phyloP scores from a whole-genome alignment of 2,113 vertebrate genomes.

The Globicephala melas region DNA sequence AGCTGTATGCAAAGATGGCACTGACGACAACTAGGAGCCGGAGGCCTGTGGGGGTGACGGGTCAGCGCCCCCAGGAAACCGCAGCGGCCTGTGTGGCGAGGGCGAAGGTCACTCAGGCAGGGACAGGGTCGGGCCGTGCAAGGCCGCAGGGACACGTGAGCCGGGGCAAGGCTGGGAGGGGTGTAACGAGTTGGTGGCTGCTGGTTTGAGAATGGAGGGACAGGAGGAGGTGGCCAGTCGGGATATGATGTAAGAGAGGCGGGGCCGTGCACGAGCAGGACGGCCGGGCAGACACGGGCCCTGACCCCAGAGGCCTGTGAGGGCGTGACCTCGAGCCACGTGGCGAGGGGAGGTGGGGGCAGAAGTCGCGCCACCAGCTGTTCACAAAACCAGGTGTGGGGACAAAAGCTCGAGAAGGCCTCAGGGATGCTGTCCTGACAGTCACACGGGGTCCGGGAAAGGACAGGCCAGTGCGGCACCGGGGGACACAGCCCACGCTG shows the following conservation, averaged over 20 bases:
- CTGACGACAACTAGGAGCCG: background rate
- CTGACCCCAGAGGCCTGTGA: background rate
- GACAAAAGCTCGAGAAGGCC: rapidly evolving
- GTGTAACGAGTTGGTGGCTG: background rate
- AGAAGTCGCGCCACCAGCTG: rapidly evolving
- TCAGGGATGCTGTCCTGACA: rapidly evolving
- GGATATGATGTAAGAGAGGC: too few relatives aligned
- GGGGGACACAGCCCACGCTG: rapidly evolving
- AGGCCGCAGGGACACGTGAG: background rate
- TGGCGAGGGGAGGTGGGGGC: background rate
- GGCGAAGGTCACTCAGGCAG: background rate
- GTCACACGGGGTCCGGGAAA: rapidly evolving
- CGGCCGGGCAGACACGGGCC: rapidly evolving
- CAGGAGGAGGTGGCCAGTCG: background rate
- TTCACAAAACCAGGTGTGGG: background rate
- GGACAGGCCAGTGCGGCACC: rapidly evolving
- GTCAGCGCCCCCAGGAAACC: background rate
- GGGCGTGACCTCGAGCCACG: background rate
- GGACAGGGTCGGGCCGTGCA: too few relatives aligned
- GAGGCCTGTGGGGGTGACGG: background rate
- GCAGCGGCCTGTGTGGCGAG: background rate
- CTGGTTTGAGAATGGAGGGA: background rate
- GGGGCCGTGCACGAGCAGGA: background rate
- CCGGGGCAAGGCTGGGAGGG: too few relatives aligned
- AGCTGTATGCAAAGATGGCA: background rate